Evolutionary conservation across 64 coral and sea anemone genomes (phyloP), one percentile per base, ranked within the genome.

Genomic region (Pocillopora verrucosa): DNA sequence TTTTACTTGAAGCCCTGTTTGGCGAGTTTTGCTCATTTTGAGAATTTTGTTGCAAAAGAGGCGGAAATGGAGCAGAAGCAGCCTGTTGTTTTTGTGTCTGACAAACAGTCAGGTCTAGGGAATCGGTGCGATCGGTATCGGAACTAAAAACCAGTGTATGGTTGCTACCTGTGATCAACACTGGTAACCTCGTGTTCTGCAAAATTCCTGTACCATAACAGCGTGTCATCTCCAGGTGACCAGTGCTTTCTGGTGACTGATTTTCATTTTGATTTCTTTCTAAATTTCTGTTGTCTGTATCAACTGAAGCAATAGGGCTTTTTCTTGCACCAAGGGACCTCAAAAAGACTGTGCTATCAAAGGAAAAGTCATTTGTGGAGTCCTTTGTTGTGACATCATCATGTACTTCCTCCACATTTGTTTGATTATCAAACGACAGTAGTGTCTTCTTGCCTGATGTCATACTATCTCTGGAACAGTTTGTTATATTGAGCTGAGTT

Each of bases 171-270:
- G 3, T 4, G 36, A 61, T 51, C 41, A 51, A 51, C 41, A 51
- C 76, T 26, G 41, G 26, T 19, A 13, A 4, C 25, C 41, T 14
- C 58, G 74, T 73, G 58, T 30, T 45, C 59, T 20, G 76, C 11
- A 92, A 76, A 45, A 92, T 92, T 13, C 82, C 90, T 13, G 61
- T 30, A 3, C 90, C 90, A 72, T 92, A 69, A 58, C 90, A 92
- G 12, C 25, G 25, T 22, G 90, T 92, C 37, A 58, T 36, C 59
- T 92, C 16, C 2, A 77, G 38, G 6, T 51, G 75, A 51, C 41
- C 41, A 51, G 7, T 51, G 41, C 41, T 51, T 51, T 0, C 41
- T 51, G 41, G 41, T 4, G 7, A 7, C 1, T 51, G 3, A 51
- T 7, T 51, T 51, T 51, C 41, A 51, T 51, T 7, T 51, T 51